Evolutionary conservation across 2,888 invertebrate genomes (phyloP).

Genomic region (Arenicola marina): DNA sequence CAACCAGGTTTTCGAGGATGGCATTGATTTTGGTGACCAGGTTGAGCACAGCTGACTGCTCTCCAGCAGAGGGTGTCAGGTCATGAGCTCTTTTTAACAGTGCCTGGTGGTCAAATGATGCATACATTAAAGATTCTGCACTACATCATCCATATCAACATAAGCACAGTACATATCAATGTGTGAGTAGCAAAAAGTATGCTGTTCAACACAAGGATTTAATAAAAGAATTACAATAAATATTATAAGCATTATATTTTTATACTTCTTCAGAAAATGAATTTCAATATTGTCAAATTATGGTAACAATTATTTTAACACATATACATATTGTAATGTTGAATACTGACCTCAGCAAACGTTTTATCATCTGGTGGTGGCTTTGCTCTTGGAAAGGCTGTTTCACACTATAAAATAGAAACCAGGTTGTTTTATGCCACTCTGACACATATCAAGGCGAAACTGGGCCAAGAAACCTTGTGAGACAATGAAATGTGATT

Average conservation of each 20-base stretch:
- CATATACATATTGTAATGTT: too few species aligned
- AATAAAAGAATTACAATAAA: too few species aligned
- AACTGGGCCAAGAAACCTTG: too few species aligned
- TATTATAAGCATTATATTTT: too few species aligned
- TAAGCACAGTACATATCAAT: not conserved
- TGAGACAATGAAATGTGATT: too few species aligned
- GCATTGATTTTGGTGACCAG: constrained; percentile 94
- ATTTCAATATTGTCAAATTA: too few species aligned
- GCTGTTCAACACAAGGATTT: too few species aligned
- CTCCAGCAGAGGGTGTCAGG: constrained; percentile 85
- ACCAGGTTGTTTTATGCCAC: too few species aligned
- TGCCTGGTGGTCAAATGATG: constrained; percentile 66
- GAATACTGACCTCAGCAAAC: constrained; percentile 75
- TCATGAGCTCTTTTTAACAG: constrained; percentile 89
- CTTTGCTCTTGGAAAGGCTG: constrained; percentile 83
- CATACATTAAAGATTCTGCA: not conserved
- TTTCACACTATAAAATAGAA: constrained; percentile 70
- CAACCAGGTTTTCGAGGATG: constrained; percentile 90
- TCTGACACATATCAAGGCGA: too few species aligned
- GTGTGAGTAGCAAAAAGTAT: not conserved
- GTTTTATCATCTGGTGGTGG: constrained; percentile 82
- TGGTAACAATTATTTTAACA: too few species aligned
- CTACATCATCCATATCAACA: too few species aligned
- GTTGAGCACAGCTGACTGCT: constrained; percentile 89
- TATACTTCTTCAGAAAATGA: too few species aligned